Evolutionary conservation across 2,888 invertebrate genomes (phyloP).

Genomic region (Ophioninae sp.): DNA sequence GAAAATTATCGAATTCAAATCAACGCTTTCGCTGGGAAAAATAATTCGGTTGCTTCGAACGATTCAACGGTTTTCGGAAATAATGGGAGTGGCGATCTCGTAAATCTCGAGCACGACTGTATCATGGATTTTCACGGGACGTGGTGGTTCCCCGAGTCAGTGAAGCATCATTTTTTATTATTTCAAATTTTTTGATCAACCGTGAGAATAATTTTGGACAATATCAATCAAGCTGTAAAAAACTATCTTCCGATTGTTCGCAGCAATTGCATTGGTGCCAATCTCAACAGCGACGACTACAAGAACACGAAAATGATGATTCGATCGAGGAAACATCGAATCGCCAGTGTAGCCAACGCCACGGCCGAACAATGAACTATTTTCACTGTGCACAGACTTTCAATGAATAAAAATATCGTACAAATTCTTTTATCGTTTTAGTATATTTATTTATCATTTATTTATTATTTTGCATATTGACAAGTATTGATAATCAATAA

Average conservation of each 20-base stretch:
- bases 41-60: conserved; percentile 82
- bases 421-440: neutral
- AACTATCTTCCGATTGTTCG: conserved; percentile 14
- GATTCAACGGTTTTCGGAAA: conserved; percentile 82
- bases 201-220: neutral
- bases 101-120: conserved; percentile 82
- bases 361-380: neutral
- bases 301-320: conserved; percentile 82
- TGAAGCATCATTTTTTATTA: conserved; percentile 33
- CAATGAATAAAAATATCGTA: neutral
- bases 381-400: neutral
- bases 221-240: conserved; percentile 28
- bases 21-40: conserved; percentile 81
- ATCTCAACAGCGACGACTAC: conserved; percentile 83
- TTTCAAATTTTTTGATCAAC: neutral
- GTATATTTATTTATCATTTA: neutral
- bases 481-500: too few species aligned
- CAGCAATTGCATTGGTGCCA: conserved; percentile 83
- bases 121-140: conserved; percentile 83
- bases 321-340: conserved; percentile 67
- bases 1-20: conserved; percentile 81
- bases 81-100: conserved; percentile 82
- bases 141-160: conserved; percentile 84
- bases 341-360: neutral
- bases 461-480: too few species aligned